phyloP scores from a whole-genome alignment of 2,113 vertebrate genomes.

The Entelurus aequoreus region DNA sequence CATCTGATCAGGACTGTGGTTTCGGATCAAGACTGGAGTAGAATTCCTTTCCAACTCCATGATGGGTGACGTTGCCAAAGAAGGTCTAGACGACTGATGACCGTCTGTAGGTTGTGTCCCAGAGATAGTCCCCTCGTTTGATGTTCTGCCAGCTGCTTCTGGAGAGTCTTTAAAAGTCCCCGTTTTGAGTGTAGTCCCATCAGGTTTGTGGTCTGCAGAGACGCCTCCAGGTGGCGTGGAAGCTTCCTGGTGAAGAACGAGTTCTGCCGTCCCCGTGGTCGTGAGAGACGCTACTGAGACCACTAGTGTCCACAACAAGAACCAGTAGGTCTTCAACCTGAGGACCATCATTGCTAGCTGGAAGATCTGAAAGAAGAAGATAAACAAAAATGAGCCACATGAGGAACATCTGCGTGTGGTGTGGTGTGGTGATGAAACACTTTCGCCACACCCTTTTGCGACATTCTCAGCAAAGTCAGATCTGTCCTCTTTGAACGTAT shows the following conservation, averaged over 20 bases:
- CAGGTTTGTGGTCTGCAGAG: too few species aligned
- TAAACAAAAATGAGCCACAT: not conserved
- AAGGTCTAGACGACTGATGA: not conserved
- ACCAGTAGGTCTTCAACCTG: constrained; percentile 5
- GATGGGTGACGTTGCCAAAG: not conserved
- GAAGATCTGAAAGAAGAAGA: constrained; percentile 42
- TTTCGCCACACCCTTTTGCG: constrained; percentile 21
- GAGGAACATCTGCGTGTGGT: not conserved
- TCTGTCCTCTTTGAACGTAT: too few species aligned
- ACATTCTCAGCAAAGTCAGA: not conserved
- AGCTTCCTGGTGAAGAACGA: too few species aligned
- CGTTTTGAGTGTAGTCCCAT: not conserved
- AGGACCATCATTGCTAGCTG: not conserved
- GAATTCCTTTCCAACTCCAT: not conserved
- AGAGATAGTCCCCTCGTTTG: not conserved
- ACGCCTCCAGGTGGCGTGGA: too few species aligned
- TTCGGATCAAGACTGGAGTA: not conserved
- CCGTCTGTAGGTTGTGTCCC: constrained; percentile 1
- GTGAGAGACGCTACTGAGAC: too few species aligned
- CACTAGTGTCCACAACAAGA: not conserved
- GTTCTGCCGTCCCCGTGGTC: too few species aligned
- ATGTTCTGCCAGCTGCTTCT: not conserved
- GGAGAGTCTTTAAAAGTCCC: not conserved
- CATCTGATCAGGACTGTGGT: not conserved
- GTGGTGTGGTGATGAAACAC: constrained; percentile 23